Evolutionary conservation across 1,140 invertebrate species (phyloP).

Genomic region (Drosophila orena): DNA sequence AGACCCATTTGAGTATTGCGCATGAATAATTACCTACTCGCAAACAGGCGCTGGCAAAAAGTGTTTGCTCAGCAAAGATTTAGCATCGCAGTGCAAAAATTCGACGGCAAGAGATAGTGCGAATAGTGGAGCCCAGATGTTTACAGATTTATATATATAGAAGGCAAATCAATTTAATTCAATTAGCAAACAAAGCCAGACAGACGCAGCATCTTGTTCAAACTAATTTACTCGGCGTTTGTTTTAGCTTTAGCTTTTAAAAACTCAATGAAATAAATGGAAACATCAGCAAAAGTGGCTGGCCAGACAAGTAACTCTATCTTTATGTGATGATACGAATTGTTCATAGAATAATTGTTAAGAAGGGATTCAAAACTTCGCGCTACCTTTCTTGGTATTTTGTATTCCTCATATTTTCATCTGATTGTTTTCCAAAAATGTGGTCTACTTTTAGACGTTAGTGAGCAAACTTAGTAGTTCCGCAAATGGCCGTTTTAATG

Average conservation of each 20-base stretch:
- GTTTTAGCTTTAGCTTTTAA: no score
- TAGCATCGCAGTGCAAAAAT: constrained; percentile 34
- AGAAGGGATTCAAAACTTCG: neutral
- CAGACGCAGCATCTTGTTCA: neutral
- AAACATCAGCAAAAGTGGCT: no score
- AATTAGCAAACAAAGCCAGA: constrained; percentile 1
- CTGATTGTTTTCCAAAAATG: neutral
- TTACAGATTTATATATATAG: constrained; percentile 23
- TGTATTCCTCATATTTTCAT: no score
- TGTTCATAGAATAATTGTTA: neutral
- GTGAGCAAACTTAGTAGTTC: neutral
- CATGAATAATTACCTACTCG: constrained; percentile 46
- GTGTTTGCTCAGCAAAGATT: constrained; percentile 33
- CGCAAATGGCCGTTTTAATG: neutral
- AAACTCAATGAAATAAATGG: no score
- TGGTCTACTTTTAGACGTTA: constrained; percentile 1
- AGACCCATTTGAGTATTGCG: constrained; percentile 40
- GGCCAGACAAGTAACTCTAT: no score
- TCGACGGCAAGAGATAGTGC: constrained; percentile 18
- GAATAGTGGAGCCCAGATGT: constrained; percentile 24
- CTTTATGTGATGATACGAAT: neutral
- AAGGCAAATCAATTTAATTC: constrained; percentile 20
- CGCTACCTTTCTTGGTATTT: neutral
- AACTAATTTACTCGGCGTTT: neutral
- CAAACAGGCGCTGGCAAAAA: constrained; percentile 22